phyloP scores from a whole-genome alignment of 2,797 vertebrate species.

The Hozukius guyotensis region DNA sequence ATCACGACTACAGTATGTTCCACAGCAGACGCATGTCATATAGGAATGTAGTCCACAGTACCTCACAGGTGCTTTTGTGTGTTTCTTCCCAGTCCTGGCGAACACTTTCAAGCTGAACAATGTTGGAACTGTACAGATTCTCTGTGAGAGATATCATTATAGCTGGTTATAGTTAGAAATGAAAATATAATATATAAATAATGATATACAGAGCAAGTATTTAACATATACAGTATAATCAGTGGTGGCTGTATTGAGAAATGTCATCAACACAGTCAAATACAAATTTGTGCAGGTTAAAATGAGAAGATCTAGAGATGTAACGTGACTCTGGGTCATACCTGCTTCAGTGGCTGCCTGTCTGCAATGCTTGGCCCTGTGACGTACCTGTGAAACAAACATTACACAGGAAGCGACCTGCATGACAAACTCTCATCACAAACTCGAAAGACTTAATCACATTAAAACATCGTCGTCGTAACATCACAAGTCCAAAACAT shows the following conservation, averaged over 20 bases:
- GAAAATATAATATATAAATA: not conserved
- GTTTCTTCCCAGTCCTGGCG: slow-evolving; percentile 91
- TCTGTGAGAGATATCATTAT: slow-evolving; percentile 74
- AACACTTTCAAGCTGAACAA: slow-evolving; percentile 84
- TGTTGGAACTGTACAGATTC: slow-evolving; percentile 82
- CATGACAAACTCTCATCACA: not conserved
- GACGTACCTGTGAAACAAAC: slow-evolving; percentile 80
- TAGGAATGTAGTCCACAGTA: slow-evolving; percentile 46
- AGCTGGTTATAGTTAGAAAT: not conserved
- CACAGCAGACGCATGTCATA: not conserved
- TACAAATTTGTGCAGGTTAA: not conserved
- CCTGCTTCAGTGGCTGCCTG: slow-evolving; percentile 88
- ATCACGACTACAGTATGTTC: not conserved
- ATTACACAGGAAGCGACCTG: slow-evolving; percentile 4
- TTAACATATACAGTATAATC: not conserved
- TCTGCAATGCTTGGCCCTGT: slow-evolving; percentile 88
- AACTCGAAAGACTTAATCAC: not conserved
- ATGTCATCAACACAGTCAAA: not conserved
- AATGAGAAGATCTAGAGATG: not conserved
- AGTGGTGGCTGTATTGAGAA: not conserved
- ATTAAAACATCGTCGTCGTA: not conserved
- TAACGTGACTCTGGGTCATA: slow-evolving; percentile 40
- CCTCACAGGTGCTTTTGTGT: slow-evolving; percentile 91
- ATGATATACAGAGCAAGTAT: not conserved
- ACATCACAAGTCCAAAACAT: not conserved